Evolutionary conservation across 1,140 invertebrate species (phyloP), one percentile per base, ranked within the genome.

Genomic region (Drosophila nikananu): DNA sequence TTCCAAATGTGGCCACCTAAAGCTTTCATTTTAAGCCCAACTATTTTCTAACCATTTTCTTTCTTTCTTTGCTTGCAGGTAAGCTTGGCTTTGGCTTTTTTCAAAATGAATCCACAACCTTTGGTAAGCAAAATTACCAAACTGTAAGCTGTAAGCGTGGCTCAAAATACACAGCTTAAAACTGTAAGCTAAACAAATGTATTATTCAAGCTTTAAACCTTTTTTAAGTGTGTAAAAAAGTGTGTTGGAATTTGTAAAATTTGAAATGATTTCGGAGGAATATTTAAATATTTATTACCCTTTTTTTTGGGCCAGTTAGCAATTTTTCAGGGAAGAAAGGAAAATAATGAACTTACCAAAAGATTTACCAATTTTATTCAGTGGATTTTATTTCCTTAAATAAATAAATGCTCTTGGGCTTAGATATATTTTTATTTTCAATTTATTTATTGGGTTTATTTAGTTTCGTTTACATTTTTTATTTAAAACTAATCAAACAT

Each of bases 11-110:
- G 30, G 12, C 15, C 13, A 13, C n/a, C 6, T 17, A 19, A 49
- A 72, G 51, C 68, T 72, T 25, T 5, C 10, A n/a, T 21, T n/a
- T 57, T 7, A 48, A 7, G 12, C 49, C 21, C 5, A 27, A 5
- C 12, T 23, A 42, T 46, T 35, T 21, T 8, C 6, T 21, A 51
- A 42, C 21, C n/a, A 32, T 51, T 30, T 35, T 35, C 13, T 46
- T 25, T 21, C 1, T 23, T 5, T 48, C 30, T 72, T 55, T 80
- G 15, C 17, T 78, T 80, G 9, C 76, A 80, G 77, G 77, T 80
- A 73, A 80, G 76, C 67, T 79, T 72, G 30, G 19, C 5, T 13
- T 27, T 5, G 61, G 42, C 42, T 57, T 62, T 55, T 37, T 55
- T 37, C 10, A 12, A 10, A 39, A 42, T 60, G 54, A 6, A 49